phyloP scores from a whole-genome alignment of 2,113 vertebrate species.

The Pseudorectes ferrugineus region DNA sequence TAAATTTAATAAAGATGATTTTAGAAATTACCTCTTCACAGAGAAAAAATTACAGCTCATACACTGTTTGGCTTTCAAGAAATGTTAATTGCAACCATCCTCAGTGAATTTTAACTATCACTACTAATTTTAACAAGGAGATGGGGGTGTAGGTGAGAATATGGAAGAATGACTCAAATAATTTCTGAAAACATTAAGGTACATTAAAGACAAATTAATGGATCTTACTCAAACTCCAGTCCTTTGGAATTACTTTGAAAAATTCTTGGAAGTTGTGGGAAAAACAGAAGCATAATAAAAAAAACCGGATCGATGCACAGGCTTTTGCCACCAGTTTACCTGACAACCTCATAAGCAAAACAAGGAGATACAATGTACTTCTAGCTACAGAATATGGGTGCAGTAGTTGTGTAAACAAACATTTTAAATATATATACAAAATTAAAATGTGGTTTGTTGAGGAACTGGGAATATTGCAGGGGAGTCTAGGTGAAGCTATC shows the following conservation, averaged over 20 bases:
- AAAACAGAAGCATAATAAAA: neutral
- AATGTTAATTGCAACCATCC: neutral
- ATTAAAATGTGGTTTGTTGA: neutral
- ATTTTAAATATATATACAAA: neutral
- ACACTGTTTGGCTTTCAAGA: neutral
- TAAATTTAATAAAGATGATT: neutral
- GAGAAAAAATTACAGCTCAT: neutral
- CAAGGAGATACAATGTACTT: neutral
- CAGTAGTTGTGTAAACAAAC: neutral
- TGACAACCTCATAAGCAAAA: neutral
- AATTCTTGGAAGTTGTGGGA: neutral
- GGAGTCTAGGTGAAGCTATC: neutral
- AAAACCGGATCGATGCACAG: rapidly evolving
- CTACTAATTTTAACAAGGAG: neutral
- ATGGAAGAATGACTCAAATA: neutral
- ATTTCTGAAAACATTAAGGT: neutral
- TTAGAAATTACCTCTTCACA: neutral
- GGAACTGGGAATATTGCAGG: neutral
- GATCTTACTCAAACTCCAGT: neutral
- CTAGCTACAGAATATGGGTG: neutral
- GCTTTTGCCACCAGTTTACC: neutral
- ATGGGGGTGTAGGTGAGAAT: neutral
- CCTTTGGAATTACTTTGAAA: neutral
- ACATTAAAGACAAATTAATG: neutral
- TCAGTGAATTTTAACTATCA: neutral